phyloP scores from a whole-genome alignment of 1,140 invertebrate genomes.

The Nephila pilipes region DNA sequence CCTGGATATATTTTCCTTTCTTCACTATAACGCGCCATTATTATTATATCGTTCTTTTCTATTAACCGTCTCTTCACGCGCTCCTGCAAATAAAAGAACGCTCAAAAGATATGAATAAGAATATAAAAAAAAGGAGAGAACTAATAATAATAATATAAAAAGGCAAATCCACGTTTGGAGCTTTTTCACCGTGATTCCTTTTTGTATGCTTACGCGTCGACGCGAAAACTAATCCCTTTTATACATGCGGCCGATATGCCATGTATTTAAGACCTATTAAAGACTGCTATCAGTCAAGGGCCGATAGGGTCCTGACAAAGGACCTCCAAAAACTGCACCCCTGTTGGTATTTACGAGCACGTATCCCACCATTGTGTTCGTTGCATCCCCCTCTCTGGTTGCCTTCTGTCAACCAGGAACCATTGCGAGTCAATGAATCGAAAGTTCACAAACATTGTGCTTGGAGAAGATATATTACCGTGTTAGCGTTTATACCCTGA shows the following conservation, averaged over 20 bases:
- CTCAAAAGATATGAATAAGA: conserved; percentile 52
- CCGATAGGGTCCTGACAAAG: conserved; percentile 56
- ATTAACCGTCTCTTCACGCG: conserved; percentile 61
- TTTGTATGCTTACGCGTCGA: conserved; percentile 70
- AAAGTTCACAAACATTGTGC: conserved; percentile 76
- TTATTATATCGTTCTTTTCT: conserved; percentile 60
- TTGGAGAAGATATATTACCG: conserved; percentile 69
- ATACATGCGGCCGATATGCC: conserved; percentile 74
- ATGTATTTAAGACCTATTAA: conserved; percentile 77
- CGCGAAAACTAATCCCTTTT: conserved; percentile 74
- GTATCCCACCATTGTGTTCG: conserved; percentile 12
- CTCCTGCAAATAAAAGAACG: conserved; percentile 58
- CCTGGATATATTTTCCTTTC: conserved; percentile 57
- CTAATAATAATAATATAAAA: conserved; percentile 34
- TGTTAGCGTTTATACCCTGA: conserved; percentile 68
- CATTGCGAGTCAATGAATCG: conserved; percentile 72
- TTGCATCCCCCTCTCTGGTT: neutral
- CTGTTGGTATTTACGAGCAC: conserved; percentile 74
- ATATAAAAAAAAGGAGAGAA: neutral
- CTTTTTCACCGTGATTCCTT: conserved; percentile 65
- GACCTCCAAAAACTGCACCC: conserved; percentile 17
- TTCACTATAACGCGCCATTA: conserved; percentile 22
- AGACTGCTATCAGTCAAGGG: conserved; percentile 76
- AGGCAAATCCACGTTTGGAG: conserved; percentile 57
- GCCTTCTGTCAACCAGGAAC: conserved; percentile 58